Evolutionary conservation across 2,797 vertebrate species (phyloP).

Genomic region (Cercopithecus mitis): DNA sequence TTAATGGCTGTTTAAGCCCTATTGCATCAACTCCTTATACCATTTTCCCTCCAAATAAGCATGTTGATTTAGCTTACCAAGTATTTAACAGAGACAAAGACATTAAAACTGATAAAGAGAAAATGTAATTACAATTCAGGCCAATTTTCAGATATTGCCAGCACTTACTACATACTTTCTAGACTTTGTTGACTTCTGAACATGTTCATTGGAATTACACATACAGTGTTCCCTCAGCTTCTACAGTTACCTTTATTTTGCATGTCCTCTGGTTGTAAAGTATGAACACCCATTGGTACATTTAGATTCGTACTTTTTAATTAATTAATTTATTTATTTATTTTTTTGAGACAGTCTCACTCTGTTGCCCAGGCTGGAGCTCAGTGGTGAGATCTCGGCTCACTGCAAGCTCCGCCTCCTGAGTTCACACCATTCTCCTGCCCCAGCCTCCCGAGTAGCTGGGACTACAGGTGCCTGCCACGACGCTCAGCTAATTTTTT

Average conservation of each 20-base stretch:
- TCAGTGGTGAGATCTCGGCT: too few relatives aligned
- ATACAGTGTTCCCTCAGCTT: neutral
- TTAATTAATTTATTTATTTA: slow-evolving; percentile 24
- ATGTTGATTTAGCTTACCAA: slow-evolving; percentile 24
- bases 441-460: too few relatives aligned
- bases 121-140: slow-evolving; percentile 31
- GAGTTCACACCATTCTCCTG: too few relatives aligned
- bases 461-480: too few relatives aligned
- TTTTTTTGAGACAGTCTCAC: too few relatives aligned
- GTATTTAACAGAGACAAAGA: slow-evolving; percentile 32
- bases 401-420: too few relatives aligned
- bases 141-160: slow-evolving; percentile 19
- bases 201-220: slow-evolving; percentile 3
- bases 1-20: slow-evolving; percentile 6
- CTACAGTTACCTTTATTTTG: neutral
- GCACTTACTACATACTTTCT: neutral
- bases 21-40: neutral
- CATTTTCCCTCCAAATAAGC: slow-evolving; percentile 39
- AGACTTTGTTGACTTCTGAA: neutral
- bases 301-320: slow-evolving; percentile 23
- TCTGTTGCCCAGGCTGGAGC: too few relatives aligned
- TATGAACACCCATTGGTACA: neutral
- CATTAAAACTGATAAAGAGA: slow-evolving; percentile 23
- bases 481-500: too few relatives aligned
- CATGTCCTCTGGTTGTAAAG: neutral